phyloP scores from a whole-genome alignment of 2,888 invertebrate species.

The Cryptocephalus primarius region DNA sequence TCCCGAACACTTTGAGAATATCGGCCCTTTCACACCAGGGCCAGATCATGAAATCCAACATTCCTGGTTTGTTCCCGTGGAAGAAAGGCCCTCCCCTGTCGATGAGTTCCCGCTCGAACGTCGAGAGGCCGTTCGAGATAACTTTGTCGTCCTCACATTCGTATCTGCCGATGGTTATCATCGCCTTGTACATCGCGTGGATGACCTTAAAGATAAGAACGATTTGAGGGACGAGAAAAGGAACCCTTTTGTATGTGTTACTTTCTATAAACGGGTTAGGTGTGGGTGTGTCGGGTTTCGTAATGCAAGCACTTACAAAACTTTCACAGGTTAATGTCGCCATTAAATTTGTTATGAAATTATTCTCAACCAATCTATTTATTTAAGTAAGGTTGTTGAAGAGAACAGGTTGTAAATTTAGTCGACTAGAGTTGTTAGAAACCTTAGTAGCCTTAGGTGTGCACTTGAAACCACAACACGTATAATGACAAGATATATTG shows the following conservation, averaged over 20 bases:
- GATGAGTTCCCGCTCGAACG: conserved; percentile 54
- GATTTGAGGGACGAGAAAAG: neutral
- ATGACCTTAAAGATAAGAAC: conserved; percentile 36
- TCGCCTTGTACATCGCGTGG: conserved; percentile 44
- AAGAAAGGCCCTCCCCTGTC: conserved; percentile 54
- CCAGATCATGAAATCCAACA: conserved; percentile 77
- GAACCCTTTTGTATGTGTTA: neutral
- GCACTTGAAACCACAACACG: too few species aligned
- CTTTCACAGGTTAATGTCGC: too few species aligned
- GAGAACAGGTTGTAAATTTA: too few species aligned
- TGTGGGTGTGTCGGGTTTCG: too few species aligned
- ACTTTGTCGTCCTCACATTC: conserved; percentile 26
- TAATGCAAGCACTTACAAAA: too few species aligned
- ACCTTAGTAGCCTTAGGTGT: too few species aligned
- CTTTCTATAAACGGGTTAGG: neutral
- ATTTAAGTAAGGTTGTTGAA: too few species aligned
- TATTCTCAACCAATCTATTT: neutral
- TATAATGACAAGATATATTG: too few species aligned
- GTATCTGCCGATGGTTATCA: conserved; percentile 29
- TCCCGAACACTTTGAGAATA: conserved; percentile 47
- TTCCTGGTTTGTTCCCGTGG: conserved; percentile 58
- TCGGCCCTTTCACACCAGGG: conserved; percentile 69
- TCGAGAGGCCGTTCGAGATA: conserved; percentile 42
- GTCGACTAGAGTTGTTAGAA: too few species aligned
- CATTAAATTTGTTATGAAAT: neutral